Evolutionary conservation across 2,888 invertebrate genomes (phyloP), one percentile per base, ranked within the genome.

Genomic region (Pseudanteris insignis): DNA sequence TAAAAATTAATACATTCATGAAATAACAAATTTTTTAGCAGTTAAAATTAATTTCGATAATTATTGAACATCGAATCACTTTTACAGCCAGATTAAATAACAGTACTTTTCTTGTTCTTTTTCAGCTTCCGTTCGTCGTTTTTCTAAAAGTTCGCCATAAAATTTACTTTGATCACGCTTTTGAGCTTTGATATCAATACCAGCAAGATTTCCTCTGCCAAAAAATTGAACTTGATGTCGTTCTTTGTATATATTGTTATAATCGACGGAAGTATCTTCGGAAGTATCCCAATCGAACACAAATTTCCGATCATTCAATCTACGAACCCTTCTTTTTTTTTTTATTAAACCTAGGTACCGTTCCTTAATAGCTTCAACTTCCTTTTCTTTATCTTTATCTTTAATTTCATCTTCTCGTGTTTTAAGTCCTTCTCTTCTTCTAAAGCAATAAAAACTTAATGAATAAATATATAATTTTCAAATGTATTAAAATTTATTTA

Each of bases 271-370:
- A 0, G 99, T 99, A 75, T 99, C 99, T 81, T 99, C 99, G 0
- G 93, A 91, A 0, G 96, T 96, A 82, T 99, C 99, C 99, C 99
- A 99, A 81, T 99, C 99, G 81, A 99, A 99, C 0, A 99, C 98
- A 84, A 99, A 99, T 82, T 99, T 99, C 9, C 98, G 85, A 77
- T 99, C 99, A 81, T 99, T 99, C 29, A 99, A 82, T 61, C 98
- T 85, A 10, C 99, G 84, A 0, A 96, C 94, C 53, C 97, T 84
- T 8, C 96, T 86, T 75, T 95, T 95, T 76, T 96, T 95, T 77
- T 96, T 97, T 0, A 94, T 84, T 33, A 95, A 87, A 0, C 98
- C 98, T 40, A 98, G 83, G 78, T 98, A 98, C 2, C 97, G 85
- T 75, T 97, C 97, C 72, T 94, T 92, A 53, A 98, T 97, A 0